Evolutionary conservation across 2,888 invertebrate species (phyloP).

Genomic region (Mythimna vitellina): DNA sequence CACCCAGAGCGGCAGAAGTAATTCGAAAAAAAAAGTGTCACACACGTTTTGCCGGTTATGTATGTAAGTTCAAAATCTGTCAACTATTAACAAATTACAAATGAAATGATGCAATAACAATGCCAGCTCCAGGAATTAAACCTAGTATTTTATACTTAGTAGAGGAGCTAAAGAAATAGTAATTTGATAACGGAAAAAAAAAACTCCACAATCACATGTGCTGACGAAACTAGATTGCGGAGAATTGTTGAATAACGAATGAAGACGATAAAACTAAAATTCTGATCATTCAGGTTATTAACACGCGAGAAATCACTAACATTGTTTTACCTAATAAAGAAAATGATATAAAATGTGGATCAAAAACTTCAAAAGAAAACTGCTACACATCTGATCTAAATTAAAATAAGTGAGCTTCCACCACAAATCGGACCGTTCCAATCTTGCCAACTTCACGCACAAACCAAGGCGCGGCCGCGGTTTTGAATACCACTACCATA

Average conservation of each 20-base stretch:
- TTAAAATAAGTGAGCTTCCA: constrained; percentile 55
- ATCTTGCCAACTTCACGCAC: constrained; percentile 50
- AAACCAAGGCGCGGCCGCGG: constrained; percentile 49
- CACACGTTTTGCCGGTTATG: too few species aligned
- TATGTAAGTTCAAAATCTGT: too few species aligned
- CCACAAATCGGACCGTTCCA: constrained; percentile 51
- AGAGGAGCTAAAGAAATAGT: too few species aligned
- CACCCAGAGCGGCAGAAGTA: too few species aligned
- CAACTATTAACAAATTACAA: too few species aligned
- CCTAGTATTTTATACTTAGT: too few species aligned
- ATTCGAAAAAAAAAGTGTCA: too few species aligned
- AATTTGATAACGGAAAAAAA: neutral
- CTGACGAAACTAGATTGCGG: neutral
- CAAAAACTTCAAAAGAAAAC: constrained; percentile 46
- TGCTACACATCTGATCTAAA: constrained; percentile 41
- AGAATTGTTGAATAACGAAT: constrained; percentile 8
- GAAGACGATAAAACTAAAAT: constrained; percentile 14
- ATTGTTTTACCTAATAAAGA: constrained; percentile 33
- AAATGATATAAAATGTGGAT: constrained; percentile 25
- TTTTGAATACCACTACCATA: constrained; percentile 50
- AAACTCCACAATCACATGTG: neutral
- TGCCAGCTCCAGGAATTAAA: too few species aligned
- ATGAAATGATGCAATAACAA: too few species aligned
- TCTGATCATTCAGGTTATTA: constrained; percentile 8
- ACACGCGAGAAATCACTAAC: constrained; percentile 34